phyloP scores from a whole-genome alignment of 2,797 vertebrate species.

The Enteromius anoplus region DNA sequence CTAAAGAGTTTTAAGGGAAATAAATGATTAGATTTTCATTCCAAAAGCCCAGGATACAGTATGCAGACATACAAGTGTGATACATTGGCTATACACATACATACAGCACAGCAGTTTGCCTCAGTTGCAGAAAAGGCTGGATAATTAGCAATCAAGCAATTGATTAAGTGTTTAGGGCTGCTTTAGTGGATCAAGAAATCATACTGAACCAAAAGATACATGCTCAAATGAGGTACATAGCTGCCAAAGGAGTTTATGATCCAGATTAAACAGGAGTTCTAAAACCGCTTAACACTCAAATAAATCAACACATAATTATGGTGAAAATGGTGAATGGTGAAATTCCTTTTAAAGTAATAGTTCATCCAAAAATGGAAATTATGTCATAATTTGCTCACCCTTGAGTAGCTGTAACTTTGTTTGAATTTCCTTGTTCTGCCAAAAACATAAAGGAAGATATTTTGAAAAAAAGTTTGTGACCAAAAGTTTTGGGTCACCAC shows the following conservation, averaged over 20 bases:
- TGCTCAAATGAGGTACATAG: not conserved
- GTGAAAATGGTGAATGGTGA: not conserved
- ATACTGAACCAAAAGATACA: not conserved
- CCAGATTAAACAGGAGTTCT: conserved; percentile 21
- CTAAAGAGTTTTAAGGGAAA: not conserved
- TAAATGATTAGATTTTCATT: not conserved
- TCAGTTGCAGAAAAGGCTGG: not conserved
- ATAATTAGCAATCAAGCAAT: conserved; percentile 36
- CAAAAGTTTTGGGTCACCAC: no score
- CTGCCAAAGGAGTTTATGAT: conserved; percentile 2
- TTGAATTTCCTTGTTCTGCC: no score
- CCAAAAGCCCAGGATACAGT: not conserved
- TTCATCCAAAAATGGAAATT: no score
- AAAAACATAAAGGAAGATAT: no score
- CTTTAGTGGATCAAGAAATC: conserved; percentile 12
- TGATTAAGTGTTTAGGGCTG: conserved; percentile 32
- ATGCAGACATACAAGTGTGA: not conserved
- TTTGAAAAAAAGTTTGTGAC: no score
- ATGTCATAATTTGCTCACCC: no score
- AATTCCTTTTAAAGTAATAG: not conserved
- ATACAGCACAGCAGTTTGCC: not conserved
- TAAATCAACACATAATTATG: conserved; percentile 35
- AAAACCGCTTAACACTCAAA: conserved; percentile 35
- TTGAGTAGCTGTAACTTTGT: no score
- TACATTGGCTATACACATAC: not conserved